Base-by-base conservation (phyloP, 2,797 vertebrate species). In the Perodicticus potto region DNA sequence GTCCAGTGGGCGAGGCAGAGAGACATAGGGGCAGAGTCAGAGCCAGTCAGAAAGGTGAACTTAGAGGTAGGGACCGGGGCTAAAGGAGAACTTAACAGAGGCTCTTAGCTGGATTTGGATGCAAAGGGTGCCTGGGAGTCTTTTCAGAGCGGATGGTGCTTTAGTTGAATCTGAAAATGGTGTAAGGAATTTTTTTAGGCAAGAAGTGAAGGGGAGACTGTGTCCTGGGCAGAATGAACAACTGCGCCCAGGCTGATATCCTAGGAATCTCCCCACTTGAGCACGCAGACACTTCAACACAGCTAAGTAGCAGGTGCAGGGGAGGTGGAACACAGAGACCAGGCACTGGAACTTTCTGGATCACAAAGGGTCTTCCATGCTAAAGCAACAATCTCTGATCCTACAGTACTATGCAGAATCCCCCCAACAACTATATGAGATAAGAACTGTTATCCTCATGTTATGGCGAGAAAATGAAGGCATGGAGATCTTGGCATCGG, bases 231-330 rank as follows among this genome's bases (percentile, higher is more conserved):
- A 72, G 34, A 29, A 10, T 29, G 16, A 88, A 20, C 25, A 81
- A 16, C 22, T 74, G 2, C 12, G 1, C 45, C 49, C 61, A 84
- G 1, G 4, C 3, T 27, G 10, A 63, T 40, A 49, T 2, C 4
- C 63, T 59, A 16, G 43, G 74, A 29, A 8, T 1, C 8, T 22
- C 7, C 19, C 2, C 4, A 2, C 10, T 57, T 49, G 74, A 2
- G 0, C 1, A 2, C 3, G 1, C 1, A 32, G 34, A 76, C 3
- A 12, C 53, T 72, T 81, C 22, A 86, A 3, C 25, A 69, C 2
- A 80, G 1, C 10, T 13, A 8, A 53, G 78, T 29, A 70, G 6
- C 16, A 59, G 27, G 10, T 8, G 8, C n/a, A n/a, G 55, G 16
- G 20, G n/a, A 25, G 5, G 1, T 53, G n/a, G 49, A 32, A 2